A percentile compares a stretch with the other conserved stretches of the same genome.
Conservation (phyloP, 2,113 vertebrate species). For the Equus quagga region DNA sequence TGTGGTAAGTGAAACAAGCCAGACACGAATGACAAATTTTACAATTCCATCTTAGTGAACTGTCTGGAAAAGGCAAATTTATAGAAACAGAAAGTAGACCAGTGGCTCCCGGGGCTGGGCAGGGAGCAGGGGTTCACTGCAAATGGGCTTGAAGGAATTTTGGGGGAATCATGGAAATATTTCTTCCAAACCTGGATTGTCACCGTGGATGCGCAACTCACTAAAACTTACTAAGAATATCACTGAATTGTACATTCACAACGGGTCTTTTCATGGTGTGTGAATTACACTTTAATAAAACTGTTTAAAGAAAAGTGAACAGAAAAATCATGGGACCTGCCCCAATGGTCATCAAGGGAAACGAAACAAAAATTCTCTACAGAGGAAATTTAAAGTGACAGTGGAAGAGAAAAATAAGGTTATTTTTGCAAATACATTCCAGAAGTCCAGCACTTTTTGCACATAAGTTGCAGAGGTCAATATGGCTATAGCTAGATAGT, state of each 20-base stretch:
- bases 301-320: neutral
- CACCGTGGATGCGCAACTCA: neutral
- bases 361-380: neutral
- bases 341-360: neutral
- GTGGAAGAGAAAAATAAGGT: neutral
- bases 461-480: neutral
- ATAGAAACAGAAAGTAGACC: neutral
- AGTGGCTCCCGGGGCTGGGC: neutral
- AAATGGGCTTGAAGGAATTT: neutral
- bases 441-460: neutral
- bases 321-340: neutral
- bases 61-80: neutral
- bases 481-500: neutral
- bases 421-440: neutral
- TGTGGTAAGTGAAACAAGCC: neutral
- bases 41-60: neutral
- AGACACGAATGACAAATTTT: neutral
- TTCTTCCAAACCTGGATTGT: neutral
- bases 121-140: neutral
- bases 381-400: neutral
- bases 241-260: neutral
- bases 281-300: neutral
- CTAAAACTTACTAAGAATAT: neutral
- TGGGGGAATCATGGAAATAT: neutral
- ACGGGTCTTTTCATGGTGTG: neutral